Base-by-base conservation (phyloP, 1,140 invertebrate genomes). In the Papilio dardanus region DNA sequence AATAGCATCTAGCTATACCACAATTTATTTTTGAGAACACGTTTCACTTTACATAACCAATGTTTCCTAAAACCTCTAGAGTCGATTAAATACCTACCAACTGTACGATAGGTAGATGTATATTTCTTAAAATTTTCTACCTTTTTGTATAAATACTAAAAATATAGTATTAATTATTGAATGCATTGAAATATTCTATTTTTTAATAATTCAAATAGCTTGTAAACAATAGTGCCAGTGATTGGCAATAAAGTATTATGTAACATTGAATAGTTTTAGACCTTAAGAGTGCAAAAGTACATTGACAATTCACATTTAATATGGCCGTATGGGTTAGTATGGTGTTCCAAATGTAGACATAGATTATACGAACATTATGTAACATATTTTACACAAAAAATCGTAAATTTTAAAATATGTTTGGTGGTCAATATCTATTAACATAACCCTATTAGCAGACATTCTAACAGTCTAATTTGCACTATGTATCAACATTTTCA, bases 171-270 rank as follows among this genome's bases (percentile, higher is more conserved):
- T 80, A 80, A 80, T 81, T 83, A 88, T 81, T 77, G 79, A 82
- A 76, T 40, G 78, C 75, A 77, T 81, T 83, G 79, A 83, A 80
- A 82, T 79, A 78, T 83, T 78, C 81, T 81, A 80, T 92, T 92
- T 91, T 91, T 92, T 90, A 88, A 88, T 90, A 90, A 78, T 82
- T 79, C 83, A 69, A 81, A 71, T 88, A 84, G 88, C 86, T 88
- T 89, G 79, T 85, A 85, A 77, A 78, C 62, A 78, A 58, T 78
- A 80, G 78, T 85, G 88, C 84, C 83, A 84, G 84, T 79, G 42
- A 76, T 86, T 62, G 89, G 89, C 88, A 90, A 88, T 89, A 91
- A 87, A 88, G 86, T 89, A 88, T 90, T 87, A 88, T 69, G 67
- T 73, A 80, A 78, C 65, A 73, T 78, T 77, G 74, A 40, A 62